Percentiles rank a stretch among this genome's conserved stretches.
Conservation (phyloP, 2,797 vertebrate species). For the Pipistrellus pygmaeus region DNA sequence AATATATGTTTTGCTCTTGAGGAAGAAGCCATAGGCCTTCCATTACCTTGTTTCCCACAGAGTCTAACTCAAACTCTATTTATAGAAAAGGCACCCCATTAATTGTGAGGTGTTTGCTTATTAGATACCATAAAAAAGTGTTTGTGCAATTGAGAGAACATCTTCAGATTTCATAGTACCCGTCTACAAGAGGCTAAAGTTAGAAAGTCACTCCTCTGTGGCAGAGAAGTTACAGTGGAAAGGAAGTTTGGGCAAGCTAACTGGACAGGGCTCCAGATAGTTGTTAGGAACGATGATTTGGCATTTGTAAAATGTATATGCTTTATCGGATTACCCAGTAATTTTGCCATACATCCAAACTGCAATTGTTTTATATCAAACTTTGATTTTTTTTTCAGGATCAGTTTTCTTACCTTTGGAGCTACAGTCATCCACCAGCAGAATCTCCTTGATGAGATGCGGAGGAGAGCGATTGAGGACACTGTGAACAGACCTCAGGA, state of each 20-base stretch:
- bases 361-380: background rate
- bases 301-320: background rate
- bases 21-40: background rate
- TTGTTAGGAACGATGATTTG: background rate
- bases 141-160: background rate
- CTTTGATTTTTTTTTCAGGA: slow-evolving; percentile 22
- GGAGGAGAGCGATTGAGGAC: slow-evolving; percentile 95
- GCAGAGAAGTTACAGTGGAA: background rate
- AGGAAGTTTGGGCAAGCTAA: background rate
- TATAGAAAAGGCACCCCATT: background rate
- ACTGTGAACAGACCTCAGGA: slow-evolving; percentile 96
- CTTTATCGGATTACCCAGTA: background rate
- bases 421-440: slow-evolving; percentile 98
- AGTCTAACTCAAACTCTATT: background rate
- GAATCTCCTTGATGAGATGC: slow-evolving; percentile 94
- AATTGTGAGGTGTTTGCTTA: background rate
- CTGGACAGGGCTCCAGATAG: background rate
- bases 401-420: slow-evolving; percentile 90
- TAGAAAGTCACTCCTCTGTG: background rate
- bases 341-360: background rate
- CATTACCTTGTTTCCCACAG: background rate
- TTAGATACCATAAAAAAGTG: background rate
- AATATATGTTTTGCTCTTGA: background rate
- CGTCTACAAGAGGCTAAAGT: background rate
- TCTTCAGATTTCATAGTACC: background rate